Percentiles rank a stretch among this genome's conserved stretches.
phyloP scores from a whole-genome alignment of 2,113 vertebrate species.

The Rutilus rutilus region DNA sequence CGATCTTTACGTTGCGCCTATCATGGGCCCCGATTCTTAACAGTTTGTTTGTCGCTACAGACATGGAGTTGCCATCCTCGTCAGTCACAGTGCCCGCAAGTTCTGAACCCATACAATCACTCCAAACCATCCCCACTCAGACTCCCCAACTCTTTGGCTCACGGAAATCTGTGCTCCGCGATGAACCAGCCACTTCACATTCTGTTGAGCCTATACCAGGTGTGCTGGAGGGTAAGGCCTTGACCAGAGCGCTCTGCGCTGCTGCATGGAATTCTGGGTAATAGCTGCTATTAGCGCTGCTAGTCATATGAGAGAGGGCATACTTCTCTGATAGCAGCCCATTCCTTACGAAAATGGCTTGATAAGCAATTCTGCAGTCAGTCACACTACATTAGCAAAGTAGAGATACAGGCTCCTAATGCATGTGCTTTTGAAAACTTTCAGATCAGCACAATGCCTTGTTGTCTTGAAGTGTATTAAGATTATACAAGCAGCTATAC shows the following conservation, averaged over 20 bases:
- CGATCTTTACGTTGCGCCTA: slow-evolving; percentile 65
- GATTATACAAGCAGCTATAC: slow-evolving; percentile 65
- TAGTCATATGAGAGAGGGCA: slow-evolving; percentile 10
- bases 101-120: slow-evolving; percentile 92
- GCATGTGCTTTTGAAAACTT: slow-evolving; percentile 12
- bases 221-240: slow-evolving; percentile 98
- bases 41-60: slow-evolving; percentile 99
- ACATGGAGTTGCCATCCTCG: slow-evolving; percentile 92
- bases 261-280: slow-evolving; percentile 86
- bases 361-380: slow-evolving; percentile 21
- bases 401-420: slow-evolving; percentile 8
- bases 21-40: slow-evolving; percentile 73
- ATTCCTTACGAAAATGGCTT: slow-evolving; percentile 14
- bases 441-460: slow-evolving; percentile 2
- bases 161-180: slow-evolving; percentile 93
- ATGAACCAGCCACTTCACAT: slow-evolving; percentile 94
- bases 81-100: slow-evolving; percentile 91
- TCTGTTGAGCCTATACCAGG: slow-evolving; percentile 95
- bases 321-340: slow-evolving; percentile 43
- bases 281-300: slow-evolving; percentile 65
- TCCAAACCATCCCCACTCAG: slow-evolving; percentile 94
- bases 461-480: slow-evolving; percentile 1
- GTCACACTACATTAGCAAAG: slow-evolving; percentile 44
- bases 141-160: slow-evolving; percentile 96
- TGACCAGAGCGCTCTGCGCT: slow-evolving; percentile 78